Evolutionary conservation across 2,888 invertebrate genomes (phyloP), one percentile per base, ranked within the genome.

Genomic region (Acheta domesticus): DNA sequence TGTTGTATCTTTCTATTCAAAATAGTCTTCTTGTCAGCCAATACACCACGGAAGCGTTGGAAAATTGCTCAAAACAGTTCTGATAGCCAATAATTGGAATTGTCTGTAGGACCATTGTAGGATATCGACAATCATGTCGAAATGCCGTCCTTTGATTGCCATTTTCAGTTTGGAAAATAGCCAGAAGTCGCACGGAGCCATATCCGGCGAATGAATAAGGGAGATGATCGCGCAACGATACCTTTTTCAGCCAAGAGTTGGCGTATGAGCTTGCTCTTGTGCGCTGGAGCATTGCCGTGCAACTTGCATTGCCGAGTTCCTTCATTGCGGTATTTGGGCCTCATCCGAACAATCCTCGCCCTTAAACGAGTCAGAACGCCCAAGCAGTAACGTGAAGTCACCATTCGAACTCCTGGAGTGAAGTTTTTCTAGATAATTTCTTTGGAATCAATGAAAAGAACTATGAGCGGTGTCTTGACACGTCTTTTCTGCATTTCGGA

Each of bases 401-500:
- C 36, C 0, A 36, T 36, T 75, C 1, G 12, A 75, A 3, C 21
- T 4, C n/a, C 75, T 23, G 36, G 75, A 75, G 75, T 36, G 75
- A 75, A 75, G 11, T 36, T 8, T 36, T 5, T 36, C 5, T 36
- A 8, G 8, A 36, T 36, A 36, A 36, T 36, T 36, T 8, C 36
- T 8, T 36, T 36, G 36, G 11, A 36, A 36, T 36, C 36, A 8
- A 36, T 8, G 36, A 36, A 36, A n/a, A n/a, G n/a, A n/a, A 16
- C 76, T 48, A n/a, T 76, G 4, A 36, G 49, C 19, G n/a, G 14
- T 48, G 76, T 48, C 49, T 48, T 76, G 49, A 8, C 48, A 48
- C 48, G 16, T 19, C 48, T 76, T 49, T 76, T 76, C 76, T 48
- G 12, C 76, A 76, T 76, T 36, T 76, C 48, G 20, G 76, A 76